Conservation (phyloP, 53 echinoderm and acorn worm species). For the Patiria pectinifera region DNA sequence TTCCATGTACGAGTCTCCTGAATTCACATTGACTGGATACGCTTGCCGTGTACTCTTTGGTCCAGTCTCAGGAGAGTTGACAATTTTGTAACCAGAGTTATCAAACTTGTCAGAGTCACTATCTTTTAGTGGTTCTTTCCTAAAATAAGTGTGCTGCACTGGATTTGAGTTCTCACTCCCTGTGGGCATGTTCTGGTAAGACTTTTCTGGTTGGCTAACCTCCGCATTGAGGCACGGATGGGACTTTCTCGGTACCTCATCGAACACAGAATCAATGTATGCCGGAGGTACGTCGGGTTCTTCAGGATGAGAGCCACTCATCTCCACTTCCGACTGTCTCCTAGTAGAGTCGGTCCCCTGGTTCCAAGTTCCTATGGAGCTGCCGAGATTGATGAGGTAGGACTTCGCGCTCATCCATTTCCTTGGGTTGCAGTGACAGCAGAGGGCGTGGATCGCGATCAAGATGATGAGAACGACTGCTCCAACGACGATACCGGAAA, state of each 20-base stretch:
- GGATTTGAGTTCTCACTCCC: no score
- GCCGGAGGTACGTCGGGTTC: background rate
- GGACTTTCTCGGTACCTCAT: no score
- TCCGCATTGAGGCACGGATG: no score
- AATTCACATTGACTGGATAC: background rate
- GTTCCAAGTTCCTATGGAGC: background rate
- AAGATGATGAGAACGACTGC: background rate
- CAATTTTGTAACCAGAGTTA: background rate
- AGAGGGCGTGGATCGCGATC: background rate
- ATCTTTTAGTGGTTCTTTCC: background rate
- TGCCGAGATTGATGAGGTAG: background rate
- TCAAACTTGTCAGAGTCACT: background rate
- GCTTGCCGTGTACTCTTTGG: background rate
- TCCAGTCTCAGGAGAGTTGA: background rate
- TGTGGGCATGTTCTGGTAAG: no score
- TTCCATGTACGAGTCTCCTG: background rate
- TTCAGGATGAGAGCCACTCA: background rate
- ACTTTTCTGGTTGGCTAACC: no score
- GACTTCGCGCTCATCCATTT: background rate
- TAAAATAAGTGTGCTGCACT: no score
- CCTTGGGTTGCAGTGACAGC: slow-evolving; percentile 17
- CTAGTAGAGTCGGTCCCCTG: background rate
- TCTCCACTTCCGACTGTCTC: background rate
- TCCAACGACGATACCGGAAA: slow-evolving; percentile 20
- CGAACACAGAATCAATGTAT: background rate